phyloP scores from a whole-genome alignment of 2,888 invertebrate genomes.

The Eurytoma californica region DNA sequence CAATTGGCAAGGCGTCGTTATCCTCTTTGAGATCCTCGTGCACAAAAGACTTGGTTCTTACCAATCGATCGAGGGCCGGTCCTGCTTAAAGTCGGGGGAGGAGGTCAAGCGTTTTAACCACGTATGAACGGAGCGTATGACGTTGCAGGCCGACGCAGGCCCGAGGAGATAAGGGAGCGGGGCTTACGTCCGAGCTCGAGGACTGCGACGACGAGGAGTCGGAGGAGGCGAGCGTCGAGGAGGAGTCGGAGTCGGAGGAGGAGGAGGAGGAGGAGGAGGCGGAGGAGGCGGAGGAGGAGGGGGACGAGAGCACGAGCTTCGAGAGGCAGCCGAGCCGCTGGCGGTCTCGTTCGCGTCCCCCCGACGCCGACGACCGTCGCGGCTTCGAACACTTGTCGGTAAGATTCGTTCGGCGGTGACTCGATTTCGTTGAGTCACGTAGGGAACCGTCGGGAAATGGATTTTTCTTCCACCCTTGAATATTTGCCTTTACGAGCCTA shows the following conservation, averaged over 20 bases:
- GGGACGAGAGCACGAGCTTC: neutral
- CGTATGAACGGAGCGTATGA: constrained; percentile 19
- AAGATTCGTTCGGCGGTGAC: neutral
- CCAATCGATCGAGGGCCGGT: too few species aligned
- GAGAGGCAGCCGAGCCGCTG: constrained; percentile 11
- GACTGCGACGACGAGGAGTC: constrained; percentile 32
- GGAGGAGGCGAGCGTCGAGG: neutral
- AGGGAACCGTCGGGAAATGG: neutral
- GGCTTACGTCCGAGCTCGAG: constrained; percentile 2
- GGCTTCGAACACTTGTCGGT: constrained; percentile 19
- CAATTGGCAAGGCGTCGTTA: too few species aligned
- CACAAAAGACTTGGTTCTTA: too few species aligned
- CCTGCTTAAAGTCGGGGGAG: too few species aligned
- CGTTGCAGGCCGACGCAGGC: constrained; percentile 19
- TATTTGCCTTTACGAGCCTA: too few species aligned
- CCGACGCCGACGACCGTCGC: neutral
- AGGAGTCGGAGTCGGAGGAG: neutral
- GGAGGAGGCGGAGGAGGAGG: constrained; percentile 19
- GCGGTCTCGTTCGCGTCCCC: neutral
- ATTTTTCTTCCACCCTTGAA: neutral
- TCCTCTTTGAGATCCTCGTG: too few species aligned
- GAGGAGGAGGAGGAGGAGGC: constrained; percentile 20
- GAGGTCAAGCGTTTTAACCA: neutral
- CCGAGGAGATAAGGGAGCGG: neutral
- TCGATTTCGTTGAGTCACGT: constrained; percentile 1